Evolutionary conservation across 2,113 vertebrate species (phyloP), one percentile per base, ranked within the genome.

Genomic region (Miniopterus natalensis): DNA sequence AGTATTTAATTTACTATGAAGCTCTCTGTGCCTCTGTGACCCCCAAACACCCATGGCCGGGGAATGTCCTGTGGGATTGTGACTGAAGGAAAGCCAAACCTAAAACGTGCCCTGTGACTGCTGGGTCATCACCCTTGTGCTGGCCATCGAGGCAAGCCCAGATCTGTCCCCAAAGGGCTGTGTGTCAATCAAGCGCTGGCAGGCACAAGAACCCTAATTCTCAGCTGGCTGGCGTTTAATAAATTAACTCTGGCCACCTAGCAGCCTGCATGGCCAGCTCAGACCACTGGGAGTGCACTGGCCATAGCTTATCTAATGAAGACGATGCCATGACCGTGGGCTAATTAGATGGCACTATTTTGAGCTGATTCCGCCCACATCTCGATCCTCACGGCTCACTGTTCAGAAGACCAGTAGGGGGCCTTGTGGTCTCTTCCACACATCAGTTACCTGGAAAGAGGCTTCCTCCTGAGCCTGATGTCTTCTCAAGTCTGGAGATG

Each of bases 331-430:
- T 25, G 65, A 14, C 55, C 36, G 8, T 1, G 55, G 6, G 5
- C 74, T 83, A 4, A 31, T 55, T 2, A 15, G 20, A 21, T 25
- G 55, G 12, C 2, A 4, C 31, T 61, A 0, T 47, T 90, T 4
- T 6, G 31, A 79, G 51, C 77, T 3, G 18, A 68, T 45, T 8
- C 36, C 0, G 0, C 45, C 66, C 6, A 0, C 6, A 0, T 0
- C 5, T 31, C 36, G 1, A 40, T 49, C 65, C 13, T 81, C 42
- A 18, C 25, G n/a, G 71, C 14, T 18, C 45, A 2, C 14, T 42
- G 15, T 27, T 49, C 20, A 36, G 68, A 51, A 51, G 45, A 66
- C 6, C 0, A 3, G 84, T 0, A 0, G 6, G 13, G 23, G 29
- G 23, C 14, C 29, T 75, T 65, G 25, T 49, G 21, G 8, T n/a